These are phyloP conservation scores for Chitala chitala DNA, from an alignment of 2,113 vertebrate genomes.

Conservation along the genomic window DNA sequence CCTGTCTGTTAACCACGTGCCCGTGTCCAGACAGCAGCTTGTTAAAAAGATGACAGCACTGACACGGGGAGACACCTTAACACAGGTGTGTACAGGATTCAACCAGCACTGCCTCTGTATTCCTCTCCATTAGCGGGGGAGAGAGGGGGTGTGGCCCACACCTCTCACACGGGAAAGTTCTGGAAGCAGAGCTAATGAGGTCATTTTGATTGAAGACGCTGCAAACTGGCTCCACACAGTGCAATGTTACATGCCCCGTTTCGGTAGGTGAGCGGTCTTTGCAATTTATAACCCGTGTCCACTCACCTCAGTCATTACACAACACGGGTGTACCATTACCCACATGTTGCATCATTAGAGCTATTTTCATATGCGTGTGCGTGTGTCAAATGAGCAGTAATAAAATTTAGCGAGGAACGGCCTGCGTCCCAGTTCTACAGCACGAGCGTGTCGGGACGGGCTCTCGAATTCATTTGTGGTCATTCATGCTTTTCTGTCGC, in stretches of 20 bases:
- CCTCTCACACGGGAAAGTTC: no score
- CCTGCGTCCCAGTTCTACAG: background rate
- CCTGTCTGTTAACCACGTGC: background rate
- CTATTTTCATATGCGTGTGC: conserved; percentile 32
- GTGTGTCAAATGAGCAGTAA: conserved; percentile 47
- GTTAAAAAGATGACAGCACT: no score
- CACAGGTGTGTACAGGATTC: no score
- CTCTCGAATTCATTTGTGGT: conserved; percentile 2
- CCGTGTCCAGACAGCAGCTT: no score
- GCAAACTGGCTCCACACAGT: background rate
- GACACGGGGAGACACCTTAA: no score
- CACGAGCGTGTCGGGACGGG: background rate
- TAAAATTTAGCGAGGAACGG: conserved; percentile 51
- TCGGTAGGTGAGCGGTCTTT: conserved; percentile 21
- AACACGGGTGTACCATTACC: conserved; percentile 63
- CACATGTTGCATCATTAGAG: conserved; percentile 58
- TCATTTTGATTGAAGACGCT: background rate
- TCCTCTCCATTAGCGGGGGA: background rate
- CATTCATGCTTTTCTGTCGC: conserved; percentile 50
- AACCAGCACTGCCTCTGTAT: no score
- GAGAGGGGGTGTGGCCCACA: background rate
- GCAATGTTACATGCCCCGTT: conserved; percentile 26
- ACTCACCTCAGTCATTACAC: conserved; percentile 40
- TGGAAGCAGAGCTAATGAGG: background rate
- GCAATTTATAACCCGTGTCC: conserved; percentile 45